Evolutionary conservation across 1,140 invertebrate genomes (phyloP).

Genomic region (Pentalonia nigronervosa): DNA sequence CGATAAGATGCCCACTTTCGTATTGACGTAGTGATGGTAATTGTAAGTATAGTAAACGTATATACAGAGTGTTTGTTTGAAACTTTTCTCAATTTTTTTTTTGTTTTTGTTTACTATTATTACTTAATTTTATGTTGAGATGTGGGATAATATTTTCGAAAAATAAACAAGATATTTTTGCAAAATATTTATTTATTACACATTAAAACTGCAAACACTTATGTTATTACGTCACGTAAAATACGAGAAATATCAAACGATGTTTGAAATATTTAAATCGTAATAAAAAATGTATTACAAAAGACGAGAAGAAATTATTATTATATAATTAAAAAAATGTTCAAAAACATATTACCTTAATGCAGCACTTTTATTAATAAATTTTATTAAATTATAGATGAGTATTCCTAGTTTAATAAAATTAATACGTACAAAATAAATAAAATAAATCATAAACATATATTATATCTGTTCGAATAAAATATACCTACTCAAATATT

Average conservation of each 20-base stretch:
- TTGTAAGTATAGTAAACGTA: not conserved
- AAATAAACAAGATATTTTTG: not conserved
- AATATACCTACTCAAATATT: not conserved
- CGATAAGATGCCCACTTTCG: conserved; percentile 33
- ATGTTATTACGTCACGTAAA: not conserved
- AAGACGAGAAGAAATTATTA: not conserved
- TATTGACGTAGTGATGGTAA: not conserved
- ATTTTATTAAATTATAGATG: not conserved
- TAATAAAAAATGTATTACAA: not conserved
- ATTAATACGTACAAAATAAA: not conserved
- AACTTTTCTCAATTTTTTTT: not conserved
- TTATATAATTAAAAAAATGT: not conserved
- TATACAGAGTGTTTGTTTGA: conserved; percentile 31
- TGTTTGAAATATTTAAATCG: not conserved
- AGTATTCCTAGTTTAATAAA: not conserved
- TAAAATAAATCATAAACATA: not conserved
- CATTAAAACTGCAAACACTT: not conserved
- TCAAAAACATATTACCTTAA: not conserved
- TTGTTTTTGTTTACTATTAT: not conserved
- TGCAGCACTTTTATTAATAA: not conserved
- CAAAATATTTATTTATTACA: not conserved
- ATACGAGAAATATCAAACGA: not conserved
- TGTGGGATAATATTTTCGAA: not conserved
- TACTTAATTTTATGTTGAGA: not conserved
- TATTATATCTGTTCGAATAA: not conserved